Conservation (phyloP, 2,113 vertebrate species). For the Lagopus leucura region DNA sequence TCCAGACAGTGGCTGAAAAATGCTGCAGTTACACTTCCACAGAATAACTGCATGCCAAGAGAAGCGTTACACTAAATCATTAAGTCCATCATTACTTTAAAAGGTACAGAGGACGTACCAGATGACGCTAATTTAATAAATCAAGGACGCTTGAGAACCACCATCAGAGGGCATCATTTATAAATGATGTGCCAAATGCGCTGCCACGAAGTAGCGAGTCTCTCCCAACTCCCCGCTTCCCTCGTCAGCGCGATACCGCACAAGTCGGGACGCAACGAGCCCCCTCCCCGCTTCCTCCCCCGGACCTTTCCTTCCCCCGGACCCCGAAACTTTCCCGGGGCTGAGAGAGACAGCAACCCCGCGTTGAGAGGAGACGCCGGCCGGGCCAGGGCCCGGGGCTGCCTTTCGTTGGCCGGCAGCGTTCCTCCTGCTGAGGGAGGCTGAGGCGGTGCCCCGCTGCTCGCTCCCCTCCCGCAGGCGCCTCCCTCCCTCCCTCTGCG, state of each 20-base stretch:
- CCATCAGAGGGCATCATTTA: constrained; percentile 29
- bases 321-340: neutral
- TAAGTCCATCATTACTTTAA: neutral
- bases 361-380: neutral
- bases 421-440: no score
- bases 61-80: neutral
- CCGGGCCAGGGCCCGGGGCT: neutral
- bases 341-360: neutral
- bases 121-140: neutral
- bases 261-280: neutral
- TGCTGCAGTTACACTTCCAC: neutral
- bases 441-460: neutral
- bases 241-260: neutral
- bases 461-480: neutral
- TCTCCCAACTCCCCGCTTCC: constrained; percentile 1
- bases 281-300: neutral
- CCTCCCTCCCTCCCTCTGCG: neutral
- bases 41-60: neutral
- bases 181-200: neutral
- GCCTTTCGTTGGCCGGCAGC: neutral
- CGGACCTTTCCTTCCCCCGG: neutral
- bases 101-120: neutral
- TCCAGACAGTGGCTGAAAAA: neutral
- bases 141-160: neutral
- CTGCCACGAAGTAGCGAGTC: neutral